Percentiles rank a stretch among this genome's conserved stretches.
Evolutionary conservation across 2,797 vertebrate species (phyloP).

Genomic region (Coluber constrictor): DNA sequence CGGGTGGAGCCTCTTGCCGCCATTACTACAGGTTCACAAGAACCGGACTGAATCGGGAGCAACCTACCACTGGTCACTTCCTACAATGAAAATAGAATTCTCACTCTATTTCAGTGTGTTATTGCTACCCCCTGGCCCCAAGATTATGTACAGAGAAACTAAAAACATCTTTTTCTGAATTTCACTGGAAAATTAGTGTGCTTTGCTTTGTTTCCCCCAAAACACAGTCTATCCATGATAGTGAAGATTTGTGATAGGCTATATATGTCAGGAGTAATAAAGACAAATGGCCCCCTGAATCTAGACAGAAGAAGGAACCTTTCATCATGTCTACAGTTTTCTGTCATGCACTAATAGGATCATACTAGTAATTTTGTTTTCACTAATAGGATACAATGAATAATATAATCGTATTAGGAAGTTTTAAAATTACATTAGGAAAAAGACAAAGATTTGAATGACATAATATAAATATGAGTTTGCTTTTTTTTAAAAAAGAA

Average conservation of each 20-base stretch:
- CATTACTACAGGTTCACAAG: too few species aligned
- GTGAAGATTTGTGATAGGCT: slow-evolving; percentile 44
- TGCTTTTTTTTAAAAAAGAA: slow-evolving; percentile 25
- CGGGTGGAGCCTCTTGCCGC: too few species aligned
- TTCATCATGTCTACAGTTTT: slow-evolving; percentile 64
- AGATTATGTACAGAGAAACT: neutral
- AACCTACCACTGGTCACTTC: too few species aligned
- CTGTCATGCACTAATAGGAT: slow-evolving; percentile 63
- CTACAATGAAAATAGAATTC: neutral
- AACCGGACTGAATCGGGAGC: too few species aligned
- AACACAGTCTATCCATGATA: slow-evolving; percentile 1
- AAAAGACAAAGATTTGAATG: slow-evolving; percentile 48
- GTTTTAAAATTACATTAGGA: slow-evolving; percentile 60
- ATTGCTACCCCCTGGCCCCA: neutral
- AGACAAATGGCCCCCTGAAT: slow-evolving; percentile 50
- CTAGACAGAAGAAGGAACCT: slow-evolving; percentile 54
- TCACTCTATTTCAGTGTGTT: neutral
- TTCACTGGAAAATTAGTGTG: slow-evolving; percentile 33
- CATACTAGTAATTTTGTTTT: slow-evolving; percentile 66
- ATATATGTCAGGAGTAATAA: slow-evolving; percentile 51
- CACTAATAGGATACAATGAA: slow-evolving; percentile 58
- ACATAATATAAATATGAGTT: slow-evolving; percentile 50
- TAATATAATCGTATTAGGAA: slow-evolving; percentile 63
- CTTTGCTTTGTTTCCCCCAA: slow-evolving; percentile 36
- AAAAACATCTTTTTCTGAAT: neutral